phyloP scores from a whole-genome alignment of 2,113 vertebrate genomes.

The Martes martes region DNA sequence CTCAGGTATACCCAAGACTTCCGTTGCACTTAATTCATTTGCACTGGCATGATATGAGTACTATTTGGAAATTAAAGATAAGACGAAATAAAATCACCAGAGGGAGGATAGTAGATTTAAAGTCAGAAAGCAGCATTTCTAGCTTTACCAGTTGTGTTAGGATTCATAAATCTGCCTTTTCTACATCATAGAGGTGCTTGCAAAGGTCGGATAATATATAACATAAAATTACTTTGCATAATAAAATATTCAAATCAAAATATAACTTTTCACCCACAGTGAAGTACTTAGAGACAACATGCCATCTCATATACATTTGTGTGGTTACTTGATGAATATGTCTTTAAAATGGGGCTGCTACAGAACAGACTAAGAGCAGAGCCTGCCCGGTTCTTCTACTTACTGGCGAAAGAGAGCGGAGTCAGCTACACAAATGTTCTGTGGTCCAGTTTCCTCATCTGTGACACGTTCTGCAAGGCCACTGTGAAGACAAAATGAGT shows the following conservation, averaged over 20 bases:
- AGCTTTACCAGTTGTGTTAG: neutral
- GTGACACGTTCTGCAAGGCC: fast-evolving
- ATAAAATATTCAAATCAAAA: no score
- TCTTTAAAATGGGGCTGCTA: no score
- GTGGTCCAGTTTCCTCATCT: no score
- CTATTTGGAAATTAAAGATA: neutral
- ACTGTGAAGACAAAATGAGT: no score
- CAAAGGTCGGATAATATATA: neutral
- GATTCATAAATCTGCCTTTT: neutral
- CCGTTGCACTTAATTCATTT: neutral
- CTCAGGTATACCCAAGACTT: neutral
- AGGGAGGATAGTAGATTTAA: neutral
- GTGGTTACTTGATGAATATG: no score
- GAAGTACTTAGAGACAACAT: no score
- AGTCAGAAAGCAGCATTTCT: neutral
- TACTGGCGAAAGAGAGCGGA: neutral
- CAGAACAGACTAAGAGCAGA: no score
- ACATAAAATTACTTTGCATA: no score
- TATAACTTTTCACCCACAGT: no score
- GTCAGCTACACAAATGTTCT: fast-evolving
- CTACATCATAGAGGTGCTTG: neutral
- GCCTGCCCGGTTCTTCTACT: no score
- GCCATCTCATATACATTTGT: no score
- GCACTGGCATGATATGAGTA: neutral
- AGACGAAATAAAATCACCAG: neutral